Base-by-base conservation (phyloP, 2,113 vertebrate species). In the Microcebus lehilahytsara region DNA sequence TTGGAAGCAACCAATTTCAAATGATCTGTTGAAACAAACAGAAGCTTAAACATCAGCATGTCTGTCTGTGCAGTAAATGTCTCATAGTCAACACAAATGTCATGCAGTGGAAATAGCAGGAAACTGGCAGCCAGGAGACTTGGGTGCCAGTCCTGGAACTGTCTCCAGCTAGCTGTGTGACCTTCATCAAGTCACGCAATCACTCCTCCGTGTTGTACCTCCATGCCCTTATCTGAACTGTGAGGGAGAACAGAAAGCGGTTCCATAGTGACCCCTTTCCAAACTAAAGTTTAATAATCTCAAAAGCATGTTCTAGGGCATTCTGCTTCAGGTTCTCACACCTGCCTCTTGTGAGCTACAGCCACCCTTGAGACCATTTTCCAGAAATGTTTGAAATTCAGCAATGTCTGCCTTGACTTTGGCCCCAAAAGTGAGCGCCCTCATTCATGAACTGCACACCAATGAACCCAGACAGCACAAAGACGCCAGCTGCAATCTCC, bases 1-100 rank as follows among this genome's bases (percentile, higher is more conserved):
- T 60, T 69, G 79, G 25, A 93, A 78, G 89, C 19, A 22, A 69
- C 64, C 20, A 37, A 30, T 88, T 75, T 94, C 71, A 92, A 90
- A 66, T n/a, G 81, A 71, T 34, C 67, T 23, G 9, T 3, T 89
- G 40, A 96, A 80, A 77, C 11, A 64, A 93, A 75, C 32, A 93
- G 37, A 37, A 81, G 67, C 66, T 69, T 56, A 22, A 23, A 49
- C 12, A 32, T 27, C 72, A 72, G 32, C 12, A 10, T 27, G 49
- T 83, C 62, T 71, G 81, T 88, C 60, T 86, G 8, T 2, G 2
- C 32, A 80, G 75, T 12, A 19, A 5, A 6, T 5, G 11, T n/a
- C 88, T 88, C 42, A 6, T 0, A 1, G 32, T 53, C 56, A 34
- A 46, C 25, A 37, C 40, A 49, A 67, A 67, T 4, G 46, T 5